Evolutionary conservation across 2,113 vertebrate species (phyloP).

Genomic region (Alaudala cheleensis): DNA sequence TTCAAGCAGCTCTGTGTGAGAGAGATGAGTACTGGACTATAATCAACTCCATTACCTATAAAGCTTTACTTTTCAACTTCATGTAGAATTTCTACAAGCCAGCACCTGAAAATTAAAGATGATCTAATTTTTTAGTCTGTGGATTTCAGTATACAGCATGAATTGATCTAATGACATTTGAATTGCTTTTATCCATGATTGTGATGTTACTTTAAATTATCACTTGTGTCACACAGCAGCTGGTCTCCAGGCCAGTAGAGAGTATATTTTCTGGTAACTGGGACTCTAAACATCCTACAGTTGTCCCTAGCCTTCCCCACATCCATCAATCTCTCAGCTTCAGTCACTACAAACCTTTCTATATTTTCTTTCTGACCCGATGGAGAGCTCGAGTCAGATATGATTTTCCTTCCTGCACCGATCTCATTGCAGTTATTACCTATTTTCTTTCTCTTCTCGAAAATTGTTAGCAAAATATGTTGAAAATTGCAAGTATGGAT

Average conservation of each 20-base stretch:
- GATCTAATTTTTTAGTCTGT: neutral
- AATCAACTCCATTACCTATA: conserved; percentile 10
- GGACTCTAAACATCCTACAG: neutral
- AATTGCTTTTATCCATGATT: neutral
- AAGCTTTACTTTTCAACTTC: neutral
- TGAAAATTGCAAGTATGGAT: neutral
- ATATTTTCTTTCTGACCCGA: neutral
- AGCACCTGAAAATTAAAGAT: neutral
- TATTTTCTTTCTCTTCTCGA: neutral
- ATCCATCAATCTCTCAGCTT: neutral
- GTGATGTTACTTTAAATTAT: neutral
- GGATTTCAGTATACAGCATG: neutral
- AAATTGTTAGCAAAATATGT: neutral
- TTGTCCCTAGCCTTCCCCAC: neutral
- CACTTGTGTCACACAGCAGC: neutral
- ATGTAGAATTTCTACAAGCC: neutral
- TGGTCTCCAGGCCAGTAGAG: neutral
- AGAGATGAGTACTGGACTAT: conserved; percentile 11
- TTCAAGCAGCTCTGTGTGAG: neutral
- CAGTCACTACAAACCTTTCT: neutral
- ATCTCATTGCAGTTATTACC: neutral
- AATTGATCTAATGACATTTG: neutral
- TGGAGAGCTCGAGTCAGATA: neutral
- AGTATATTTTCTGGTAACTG: neutral
- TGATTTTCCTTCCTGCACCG: neutral